Conservation (phyloP, 2,113 vertebrate genomes). For the Hemiprocne comata region DNA sequence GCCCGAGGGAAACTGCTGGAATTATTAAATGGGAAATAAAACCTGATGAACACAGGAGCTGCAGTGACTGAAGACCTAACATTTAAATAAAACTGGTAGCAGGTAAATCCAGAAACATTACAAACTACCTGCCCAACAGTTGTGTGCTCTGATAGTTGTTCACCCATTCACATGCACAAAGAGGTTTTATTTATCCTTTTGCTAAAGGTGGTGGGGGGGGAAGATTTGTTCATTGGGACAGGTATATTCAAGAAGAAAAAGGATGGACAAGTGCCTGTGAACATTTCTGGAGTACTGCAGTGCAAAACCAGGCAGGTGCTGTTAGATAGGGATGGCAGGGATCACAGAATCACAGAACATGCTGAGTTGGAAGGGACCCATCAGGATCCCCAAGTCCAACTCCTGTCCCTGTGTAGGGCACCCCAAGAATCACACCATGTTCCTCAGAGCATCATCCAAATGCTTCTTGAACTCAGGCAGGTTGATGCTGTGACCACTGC, state of each 20-base stretch:
- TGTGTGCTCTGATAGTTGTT: neutral
- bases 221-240: neutral
- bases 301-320: neutral
- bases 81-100: neutral
- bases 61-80: neutral
- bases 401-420: no score
- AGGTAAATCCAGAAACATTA: neutral
- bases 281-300: neutral
- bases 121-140: neutral
- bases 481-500: no score
- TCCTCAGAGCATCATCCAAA: no score
- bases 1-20: neutral
- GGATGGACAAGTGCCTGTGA: neutral
- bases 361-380: no score
- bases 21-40: constrained; percentile 29
- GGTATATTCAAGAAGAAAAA: neutral
- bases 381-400: no score
- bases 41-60: neutral
- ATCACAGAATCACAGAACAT: no score
- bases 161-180: neutral
- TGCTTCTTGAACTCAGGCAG: no score
- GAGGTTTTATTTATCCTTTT: neutral
- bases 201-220: no score
- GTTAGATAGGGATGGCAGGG: neutral
- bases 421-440: no score